Evolutionary conservation across 2,888 invertebrate genomes (phyloP), one percentile per base, ranked within the genome.

Genomic region (Archips xylosteana): DNA sequence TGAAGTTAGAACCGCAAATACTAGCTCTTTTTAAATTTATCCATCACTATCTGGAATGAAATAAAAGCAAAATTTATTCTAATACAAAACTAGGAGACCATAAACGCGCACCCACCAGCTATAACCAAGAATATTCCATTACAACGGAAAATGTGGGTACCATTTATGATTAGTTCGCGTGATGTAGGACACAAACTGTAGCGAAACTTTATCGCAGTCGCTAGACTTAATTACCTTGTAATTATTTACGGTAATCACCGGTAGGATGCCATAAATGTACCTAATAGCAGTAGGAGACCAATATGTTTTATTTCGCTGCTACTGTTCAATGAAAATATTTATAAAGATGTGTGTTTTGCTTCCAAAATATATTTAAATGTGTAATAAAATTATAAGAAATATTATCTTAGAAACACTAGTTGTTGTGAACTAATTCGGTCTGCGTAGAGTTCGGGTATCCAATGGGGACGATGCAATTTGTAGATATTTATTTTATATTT

Each of bases 161-260:
- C 64, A 60, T 69, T 80, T 83, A 84, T 82, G 83, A 84, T 83
- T 82, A 78, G 81, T 80, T 85, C 64, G 82, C 85, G 79, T 86
- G 83, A 81, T 82, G 66, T 69, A 76, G 77, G 76, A 73, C 60
- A 74, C 64, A 65, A 68, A 69, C 71, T 67, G 32, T 47, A 63
- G 72, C 65, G 51, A 73, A 72, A 65, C 66, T 75, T 71, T 74
- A 72, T 71, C 54, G 73, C 49, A 61, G 71, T 70, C 69, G 62
- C 68, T 72, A 69, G 64, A 54, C 70, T 59, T 74, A 74, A 74
- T 70, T 60, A 70, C 60, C 65, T 69, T 64, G 76, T 77, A 71
- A 77, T 72, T 75, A 74, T 70, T 77, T 71, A 73, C 74, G 64
- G 69, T 73, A 73, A 73, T 73, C 64, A 65, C 74, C 64, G 34